These are phyloP conservation scores for Hapalemur alaotrensis DNA, from an alignment of 2,797 vertebrate genomes.

Conservation along the genomic window DNA sequence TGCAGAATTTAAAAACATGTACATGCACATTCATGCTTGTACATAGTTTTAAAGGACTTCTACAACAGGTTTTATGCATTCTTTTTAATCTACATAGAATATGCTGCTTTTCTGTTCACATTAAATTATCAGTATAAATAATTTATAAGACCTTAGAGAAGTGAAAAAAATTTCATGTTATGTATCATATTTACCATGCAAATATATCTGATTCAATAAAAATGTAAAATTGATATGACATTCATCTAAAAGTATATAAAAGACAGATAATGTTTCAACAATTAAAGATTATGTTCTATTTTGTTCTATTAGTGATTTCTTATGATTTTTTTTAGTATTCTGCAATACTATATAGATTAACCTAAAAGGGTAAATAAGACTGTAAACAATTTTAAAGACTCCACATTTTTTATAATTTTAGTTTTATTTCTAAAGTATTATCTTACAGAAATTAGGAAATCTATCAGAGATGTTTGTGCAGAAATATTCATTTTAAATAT, in stretches of 20 bases:
- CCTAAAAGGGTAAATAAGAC: neutral
- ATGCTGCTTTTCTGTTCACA: neutral
- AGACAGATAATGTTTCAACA: neutral
- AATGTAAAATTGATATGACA: neutral
- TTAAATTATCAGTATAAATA: neutral
- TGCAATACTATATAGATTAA: neutral
- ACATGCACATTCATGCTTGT: neutral
- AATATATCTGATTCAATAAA: neutral
- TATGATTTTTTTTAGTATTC: neutral
- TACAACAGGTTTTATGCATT: neutral
- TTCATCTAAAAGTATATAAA: neutral
- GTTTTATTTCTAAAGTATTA: neutral
- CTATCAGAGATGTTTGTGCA: neutral
- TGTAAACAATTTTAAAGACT: neutral
- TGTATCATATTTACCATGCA: neutral
- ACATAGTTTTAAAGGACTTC: neutral
- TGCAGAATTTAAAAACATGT: neutral
- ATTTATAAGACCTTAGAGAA: neutral
- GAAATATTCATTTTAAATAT: neutral
- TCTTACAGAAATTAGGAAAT: neutral
- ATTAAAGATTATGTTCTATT: neutral
- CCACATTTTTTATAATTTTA: neutral
- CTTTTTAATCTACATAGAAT: neutral
- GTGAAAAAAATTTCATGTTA: neutral
- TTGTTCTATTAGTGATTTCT: neutral